A percentile compares a stretch with the other conserved stretches of the same genome.
Conservation (phyloP, 2,888 invertebrate genomes). For the Leucoma salicis region DNA sequence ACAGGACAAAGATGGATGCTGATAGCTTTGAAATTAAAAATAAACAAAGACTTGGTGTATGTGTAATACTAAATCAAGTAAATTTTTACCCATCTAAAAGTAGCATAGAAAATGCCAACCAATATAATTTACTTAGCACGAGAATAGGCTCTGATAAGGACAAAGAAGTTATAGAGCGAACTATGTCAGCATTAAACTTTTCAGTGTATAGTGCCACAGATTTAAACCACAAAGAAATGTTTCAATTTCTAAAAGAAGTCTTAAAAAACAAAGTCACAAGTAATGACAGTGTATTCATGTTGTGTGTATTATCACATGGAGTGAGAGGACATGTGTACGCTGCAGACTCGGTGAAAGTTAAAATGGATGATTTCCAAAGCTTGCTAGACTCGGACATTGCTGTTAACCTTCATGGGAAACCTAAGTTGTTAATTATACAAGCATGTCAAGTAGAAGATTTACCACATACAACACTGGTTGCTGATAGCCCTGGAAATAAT, state of each 20-base stretch:
- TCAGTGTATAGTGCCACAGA: conserved; percentile 53
- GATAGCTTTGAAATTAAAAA: conserved; percentile 60
- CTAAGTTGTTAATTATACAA: conserved; percentile 68
- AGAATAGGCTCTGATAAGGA: conserved; percentile 61
- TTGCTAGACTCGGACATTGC: conserved; percentile 60
- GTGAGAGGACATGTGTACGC: conserved; percentile 67
- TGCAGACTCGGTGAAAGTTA: conserved; percentile 67
- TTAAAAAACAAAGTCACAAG: conserved; percentile 45
- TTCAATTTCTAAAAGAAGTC: conserved; percentile 52
- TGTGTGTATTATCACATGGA: conserved; percentile 73
- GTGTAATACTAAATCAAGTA: conserved; percentile 71
- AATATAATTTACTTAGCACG: conserved; percentile 37
- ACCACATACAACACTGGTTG: conserved; percentile 38
- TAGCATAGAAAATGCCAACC: conserved; percentile 46
- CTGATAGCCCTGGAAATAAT: conserved; percentile 49
- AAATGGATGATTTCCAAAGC: conserved; percentile 63
- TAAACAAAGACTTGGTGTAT: conserved; percentile 58
- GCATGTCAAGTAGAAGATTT: conserved; percentile 66
- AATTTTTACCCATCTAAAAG: conserved; percentile 61
- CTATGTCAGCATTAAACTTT: conserved; percentile 64
- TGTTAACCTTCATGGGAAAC: conserved; percentile 50
- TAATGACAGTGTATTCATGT: conserved; percentile 67
- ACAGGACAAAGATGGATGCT: conserved; percentile 38
- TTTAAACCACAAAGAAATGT: conserved; percentile 53
- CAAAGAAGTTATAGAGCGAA: conserved; percentile 47